Percentiles rank a stretch among this genome's conserved stretches.
These are phyloP conservation scores for Myripristis jacobus DNA, from an alignment of 2,797 vertebrate genomes.

Conservation along the genomic window DNA sequence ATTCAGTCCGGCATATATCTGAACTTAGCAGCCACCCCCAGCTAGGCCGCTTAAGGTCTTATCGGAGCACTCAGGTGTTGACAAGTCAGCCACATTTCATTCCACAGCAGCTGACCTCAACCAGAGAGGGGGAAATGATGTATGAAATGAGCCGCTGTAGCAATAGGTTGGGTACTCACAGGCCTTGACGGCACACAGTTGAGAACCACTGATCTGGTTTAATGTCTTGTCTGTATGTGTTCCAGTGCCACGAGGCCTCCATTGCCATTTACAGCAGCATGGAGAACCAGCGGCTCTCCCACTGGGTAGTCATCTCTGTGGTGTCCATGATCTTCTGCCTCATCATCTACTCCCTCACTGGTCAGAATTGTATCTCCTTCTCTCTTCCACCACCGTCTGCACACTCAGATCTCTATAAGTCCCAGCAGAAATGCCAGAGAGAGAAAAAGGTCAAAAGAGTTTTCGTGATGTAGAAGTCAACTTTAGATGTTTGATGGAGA, in stretches of 20 bases:
- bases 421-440: too few species aligned
- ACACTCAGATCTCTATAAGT: too few species aligned
- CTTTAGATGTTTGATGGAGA: too few species aligned
- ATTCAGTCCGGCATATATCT: too few species aligned
- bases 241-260: slow-evolving; percentile 93
- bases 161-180: not conserved
- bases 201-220: too few species aligned
- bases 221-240: slow-evolving; percentile 37
- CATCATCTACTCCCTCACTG: slow-evolving; percentile 94
- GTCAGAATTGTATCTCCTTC: slow-evolving; percentile 70
- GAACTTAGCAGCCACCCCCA: too few species aligned
- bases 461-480: too few species aligned
- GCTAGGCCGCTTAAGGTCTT: too few species aligned
- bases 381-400: not conserved
- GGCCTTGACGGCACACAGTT: too few species aligned
- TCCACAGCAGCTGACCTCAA: not conserved
- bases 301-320: slow-evolving; percentile 90
- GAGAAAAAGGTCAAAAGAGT: too few species aligned
- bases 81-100: not conserved
- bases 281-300: slow-evolving; percentile 87
- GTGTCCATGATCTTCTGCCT: slow-evolving; percentile 92
- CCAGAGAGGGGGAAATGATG: not conserved
- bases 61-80: too few species aligned
- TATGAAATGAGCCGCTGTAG: not conserved
- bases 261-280: slow-evolving; percentile 95